Evolutionary conservation across 2,113 vertebrate genomes (phyloP).

Genomic region (Anarhynchus alexandrinus): DNA sequence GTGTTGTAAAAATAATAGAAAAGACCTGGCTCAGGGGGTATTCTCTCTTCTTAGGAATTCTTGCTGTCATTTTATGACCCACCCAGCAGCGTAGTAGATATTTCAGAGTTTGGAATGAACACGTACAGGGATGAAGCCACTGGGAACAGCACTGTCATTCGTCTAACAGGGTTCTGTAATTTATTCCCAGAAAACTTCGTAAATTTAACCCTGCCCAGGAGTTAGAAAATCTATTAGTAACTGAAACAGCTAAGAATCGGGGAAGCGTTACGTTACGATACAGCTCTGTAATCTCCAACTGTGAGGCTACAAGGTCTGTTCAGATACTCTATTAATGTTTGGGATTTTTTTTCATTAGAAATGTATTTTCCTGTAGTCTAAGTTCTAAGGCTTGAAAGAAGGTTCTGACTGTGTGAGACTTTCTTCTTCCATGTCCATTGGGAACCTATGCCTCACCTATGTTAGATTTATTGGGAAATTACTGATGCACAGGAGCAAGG

Average conservation of each 20-base stretch:
- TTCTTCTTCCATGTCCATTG: not conserved
- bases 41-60: not conserved
- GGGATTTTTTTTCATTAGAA: not conserved
- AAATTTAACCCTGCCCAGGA: not conserved
- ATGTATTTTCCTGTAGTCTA: not conserved
- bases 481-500: not conserved
- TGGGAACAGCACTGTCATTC: not conserved
- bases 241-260: not conserved
- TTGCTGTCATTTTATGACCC: not conserved
- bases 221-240: not conserved
- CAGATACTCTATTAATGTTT: not conserved
- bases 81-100: not conserved
- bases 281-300: not conserved
- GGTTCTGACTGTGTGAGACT: not conserved
- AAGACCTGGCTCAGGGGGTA: not conserved
- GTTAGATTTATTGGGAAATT: not conserved
- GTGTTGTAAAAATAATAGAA: not conserved
- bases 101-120: not conserved
- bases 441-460: not conserved
- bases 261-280: accelerated
- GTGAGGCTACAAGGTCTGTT: not conserved
- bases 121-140: not conserved
- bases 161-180: not conserved
- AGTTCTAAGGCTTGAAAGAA: not conserved
- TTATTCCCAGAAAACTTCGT: not conserved